A percentile compares a stretch with the other conserved stretches of the same genome.
Evolutionary conservation across 2,797 vertebrate species (phyloP).

Genomic region (Macrochelys suwanniensis): DNA sequence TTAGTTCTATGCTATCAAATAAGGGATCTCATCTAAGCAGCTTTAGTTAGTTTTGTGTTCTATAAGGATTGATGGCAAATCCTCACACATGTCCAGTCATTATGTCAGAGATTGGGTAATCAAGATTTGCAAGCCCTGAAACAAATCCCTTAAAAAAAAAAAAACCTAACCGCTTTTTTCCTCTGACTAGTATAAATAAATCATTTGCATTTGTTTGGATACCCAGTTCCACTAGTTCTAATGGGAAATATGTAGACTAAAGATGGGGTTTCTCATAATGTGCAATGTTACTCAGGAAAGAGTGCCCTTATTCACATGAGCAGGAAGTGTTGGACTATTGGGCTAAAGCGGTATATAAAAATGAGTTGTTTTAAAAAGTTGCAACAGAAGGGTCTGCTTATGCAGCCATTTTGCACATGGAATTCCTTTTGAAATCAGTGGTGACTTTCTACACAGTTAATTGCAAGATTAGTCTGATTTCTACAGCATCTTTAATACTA

Average conservation of each 20-base stretch:
- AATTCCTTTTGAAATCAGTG: background rate
- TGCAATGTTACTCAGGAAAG: background rate
- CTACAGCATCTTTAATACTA: background rate
- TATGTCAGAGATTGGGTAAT: constrained; percentile 46
- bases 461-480: background rate
- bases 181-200: constrained; percentile 8
- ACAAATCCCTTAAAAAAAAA: background rate
- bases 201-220: background rate
- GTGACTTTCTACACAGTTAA: background rate
- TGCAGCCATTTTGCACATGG: background rate
- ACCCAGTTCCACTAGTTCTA: background rate
- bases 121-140: constrained; percentile 48
- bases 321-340: background rate
- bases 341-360: background rate
- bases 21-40: constrained; percentile 54
- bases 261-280: background rate
- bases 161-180: constrained; percentile 11
- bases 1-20: constrained; percentile 31
- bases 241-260: background rate
- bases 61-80: constrained; percentile 48
- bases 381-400: background rate
- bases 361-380: background rate
- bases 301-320: background rate
- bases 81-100: constrained; percentile 16
- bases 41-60: constrained; percentile 51